Percentiles rank a stretch among this genome's conserved stretches.
Conservation (phyloP, 2,888 invertebrate species). For the Torymus auratus region DNA sequence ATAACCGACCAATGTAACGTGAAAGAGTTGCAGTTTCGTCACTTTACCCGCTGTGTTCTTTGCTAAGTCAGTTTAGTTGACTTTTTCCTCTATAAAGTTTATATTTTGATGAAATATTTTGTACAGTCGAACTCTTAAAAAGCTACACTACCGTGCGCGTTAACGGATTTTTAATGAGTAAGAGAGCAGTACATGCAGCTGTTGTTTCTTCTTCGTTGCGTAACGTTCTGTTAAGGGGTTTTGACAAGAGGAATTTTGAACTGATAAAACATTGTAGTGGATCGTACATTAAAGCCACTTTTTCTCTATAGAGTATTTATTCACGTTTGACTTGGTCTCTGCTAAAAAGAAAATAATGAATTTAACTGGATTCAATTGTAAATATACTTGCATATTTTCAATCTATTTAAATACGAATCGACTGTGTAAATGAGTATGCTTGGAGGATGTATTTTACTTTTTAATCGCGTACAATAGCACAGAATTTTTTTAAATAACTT, state of each 20-base stretch:
- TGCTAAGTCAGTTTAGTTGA: conserved; percentile 55
- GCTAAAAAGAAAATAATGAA: conserved; percentile 6
- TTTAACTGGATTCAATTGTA: conserved; percentile 17
- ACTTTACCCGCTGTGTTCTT: conserved; percentile 56
- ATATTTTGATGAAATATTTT: conserved; percentile 53
- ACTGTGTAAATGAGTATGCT: not conserved
- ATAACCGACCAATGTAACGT: conserved; percentile 40
- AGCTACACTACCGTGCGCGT: conserved; percentile 37
- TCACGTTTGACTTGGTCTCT: not conserved
- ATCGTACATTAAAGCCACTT: not conserved
- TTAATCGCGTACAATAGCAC: conserved; percentile 3
- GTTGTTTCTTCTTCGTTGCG: conserved; percentile 26
- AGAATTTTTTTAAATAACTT: conserved; percentile 11
- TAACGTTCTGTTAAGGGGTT: conserved; percentile 27
- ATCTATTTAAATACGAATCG: conserved; percentile 21
- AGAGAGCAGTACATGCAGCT: conserved; percentile 32
- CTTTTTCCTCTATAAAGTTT: conserved; percentile 45
- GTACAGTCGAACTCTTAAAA: conserved; percentile 39
- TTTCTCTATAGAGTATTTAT: not conserved
- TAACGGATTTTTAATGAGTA: conserved; percentile 41
- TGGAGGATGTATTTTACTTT: not conserved
- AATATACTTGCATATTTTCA: conserved; percentile 26
- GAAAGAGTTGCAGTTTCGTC: conserved; percentile 47
- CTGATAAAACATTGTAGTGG: conserved; percentile 6
- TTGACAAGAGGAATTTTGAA: conserved; percentile 25